These are phyloP conservation scores for Macrochelys suwanniensis DNA, from an alignment of 2,797 vertebrate genomes.

Conservation along the genomic window DNA sequence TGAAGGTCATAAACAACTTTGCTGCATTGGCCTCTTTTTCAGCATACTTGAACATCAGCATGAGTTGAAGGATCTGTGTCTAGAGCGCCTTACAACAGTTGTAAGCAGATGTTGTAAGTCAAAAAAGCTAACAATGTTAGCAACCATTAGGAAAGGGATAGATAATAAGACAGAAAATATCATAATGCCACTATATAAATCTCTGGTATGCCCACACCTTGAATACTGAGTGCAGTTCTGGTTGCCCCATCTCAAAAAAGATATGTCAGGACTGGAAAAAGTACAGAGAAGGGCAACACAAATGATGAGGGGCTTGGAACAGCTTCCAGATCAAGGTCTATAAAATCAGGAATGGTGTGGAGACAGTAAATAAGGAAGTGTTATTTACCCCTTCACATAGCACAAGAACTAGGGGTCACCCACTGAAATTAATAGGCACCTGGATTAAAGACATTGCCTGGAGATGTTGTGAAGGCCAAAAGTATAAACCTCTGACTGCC, in stretches of 20 bases:
- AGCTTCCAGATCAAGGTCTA: background rate
- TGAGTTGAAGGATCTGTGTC: background rate
- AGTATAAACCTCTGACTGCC: no score
- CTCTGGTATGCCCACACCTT: background rate
- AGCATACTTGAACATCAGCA: background rate
- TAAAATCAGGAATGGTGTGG: background rate
- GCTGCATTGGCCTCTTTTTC: background rate
- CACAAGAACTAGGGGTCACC: background rate
- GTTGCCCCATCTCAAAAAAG: background rate
- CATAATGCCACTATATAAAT: background rate
- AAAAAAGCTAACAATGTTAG: background rate
- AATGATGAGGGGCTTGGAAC: background rate
- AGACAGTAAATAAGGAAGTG: background rate
- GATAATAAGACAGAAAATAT: background rate
- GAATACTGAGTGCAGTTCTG: background rate
- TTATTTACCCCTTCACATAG: background rate
- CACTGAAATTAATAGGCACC: background rate
- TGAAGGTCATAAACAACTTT: background rate
- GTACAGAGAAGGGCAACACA: background rate
- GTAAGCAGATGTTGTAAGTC: background rate
- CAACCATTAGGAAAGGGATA: background rate
- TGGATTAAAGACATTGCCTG: background rate
- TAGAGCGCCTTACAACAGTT: background rate
- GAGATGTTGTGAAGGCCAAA: no score
- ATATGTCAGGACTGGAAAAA: background rate